phyloP scores from a whole-genome alignment of 2,113 vertebrate genomes.

The Petroica traversi region DNA sequence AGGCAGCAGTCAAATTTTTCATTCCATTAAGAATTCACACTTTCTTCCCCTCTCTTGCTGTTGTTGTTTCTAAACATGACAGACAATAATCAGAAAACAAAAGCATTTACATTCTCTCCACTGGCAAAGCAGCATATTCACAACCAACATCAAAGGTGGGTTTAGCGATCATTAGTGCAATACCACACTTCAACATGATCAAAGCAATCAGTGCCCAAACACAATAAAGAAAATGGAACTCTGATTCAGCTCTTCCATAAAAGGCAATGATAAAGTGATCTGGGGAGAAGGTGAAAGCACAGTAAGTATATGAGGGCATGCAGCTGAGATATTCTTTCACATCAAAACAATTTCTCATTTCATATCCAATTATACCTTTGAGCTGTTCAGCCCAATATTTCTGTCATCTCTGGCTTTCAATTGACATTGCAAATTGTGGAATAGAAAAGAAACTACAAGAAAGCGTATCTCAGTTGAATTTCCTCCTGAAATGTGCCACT shows the following conservation, averaged over 20 bases:
- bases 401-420: constrained; percentile 28
- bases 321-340: not conserved
- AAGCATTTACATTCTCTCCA: constrained; percentile 8
- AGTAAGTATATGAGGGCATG: not conserved
- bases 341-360: constrained; percentile 22
- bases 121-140: not conserved
- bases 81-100: constrained; percentile 44
- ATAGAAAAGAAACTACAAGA: not conserved
- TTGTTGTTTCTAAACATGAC: constrained; percentile 23
- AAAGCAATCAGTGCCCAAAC: constrained; percentile 10
- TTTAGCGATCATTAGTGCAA: not conserved
- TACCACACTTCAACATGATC: not conserved
- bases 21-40: not conserved
- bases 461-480: not conserved
- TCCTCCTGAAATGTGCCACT: not conserved
- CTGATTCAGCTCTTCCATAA: constrained; percentile 13
- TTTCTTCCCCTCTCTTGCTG: not conserved
- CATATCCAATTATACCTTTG: not conserved
- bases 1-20: not conserved
- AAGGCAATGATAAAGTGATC: constrained; percentile 1
- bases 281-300: not conserved
- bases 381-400: not conserved
- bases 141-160: constrained; percentile 29
- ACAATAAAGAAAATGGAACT: not conserved
- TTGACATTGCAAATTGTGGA: not conserved